These are phyloP conservation scores for Syrista parreyssii DNA, from an alignment of 2,888 invertebrate species.

Conservation along the genomic window DNA sequence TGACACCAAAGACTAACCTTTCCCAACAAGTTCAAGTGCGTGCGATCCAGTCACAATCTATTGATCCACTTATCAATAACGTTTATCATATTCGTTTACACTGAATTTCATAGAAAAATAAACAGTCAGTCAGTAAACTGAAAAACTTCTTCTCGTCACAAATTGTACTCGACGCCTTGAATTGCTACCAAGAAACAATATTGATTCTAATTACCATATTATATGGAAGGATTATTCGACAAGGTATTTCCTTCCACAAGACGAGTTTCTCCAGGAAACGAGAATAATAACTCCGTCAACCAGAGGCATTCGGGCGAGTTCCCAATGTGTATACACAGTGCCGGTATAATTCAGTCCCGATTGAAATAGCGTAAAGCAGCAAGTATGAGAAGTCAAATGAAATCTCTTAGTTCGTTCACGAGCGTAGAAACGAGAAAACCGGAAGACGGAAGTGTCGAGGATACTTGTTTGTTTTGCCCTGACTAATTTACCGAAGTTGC, in stretches of 20 bases:
- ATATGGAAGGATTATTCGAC: background rate
- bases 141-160: background rate
- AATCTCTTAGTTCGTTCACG: background rate
- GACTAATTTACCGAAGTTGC: conserved; percentile 18
- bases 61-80: background rate
- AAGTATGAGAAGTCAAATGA: background rate
- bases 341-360: conserved; percentile 26
- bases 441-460: conserved; percentile 19
- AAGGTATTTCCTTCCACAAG: conserved; percentile 17
- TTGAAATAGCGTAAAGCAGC: conserved; percentile 20
- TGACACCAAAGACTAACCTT: background rate
- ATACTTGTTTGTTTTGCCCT: conserved; percentile 21
- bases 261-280: conserved; percentile 27
- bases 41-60: background rate
- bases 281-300: conserved; percentile 46
- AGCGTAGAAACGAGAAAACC: background rate
- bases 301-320: conserved; percentile 13
- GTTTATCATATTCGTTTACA: background rate
- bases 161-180: background rate
- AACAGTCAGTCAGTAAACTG: background rate
- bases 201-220: background rate
- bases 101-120: background rate
- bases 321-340: conserved; percentile 17
- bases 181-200: background rate
- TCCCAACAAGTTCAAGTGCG: background rate